Base-by-base conservation (phyloP, 2,797 vertebrate species). In the Onychomys torridus region DNA sequence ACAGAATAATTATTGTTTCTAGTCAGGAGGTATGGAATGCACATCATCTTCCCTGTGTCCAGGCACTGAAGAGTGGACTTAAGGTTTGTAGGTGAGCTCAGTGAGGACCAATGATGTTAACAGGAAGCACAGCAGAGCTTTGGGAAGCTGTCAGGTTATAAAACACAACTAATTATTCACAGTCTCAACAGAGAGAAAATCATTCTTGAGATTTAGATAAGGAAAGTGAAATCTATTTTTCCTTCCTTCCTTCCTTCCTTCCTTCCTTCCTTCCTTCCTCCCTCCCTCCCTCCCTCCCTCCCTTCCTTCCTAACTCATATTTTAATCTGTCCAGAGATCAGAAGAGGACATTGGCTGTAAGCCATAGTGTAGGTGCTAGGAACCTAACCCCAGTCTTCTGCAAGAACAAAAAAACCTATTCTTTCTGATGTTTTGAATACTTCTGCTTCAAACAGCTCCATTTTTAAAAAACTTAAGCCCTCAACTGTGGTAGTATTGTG, bases 1-100 rank as follows among this genome's bases (percentile, higher is more conserved):
- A 90, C 40, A 85, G 96, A 92, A 93, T 43, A 83, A 96, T 93
- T 89, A 91, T 23, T 69, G n/a, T 84, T 93, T 87, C 61, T 90
- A 91, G 67, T 85, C 59, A 93, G 75, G 89, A 81, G 37, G 32
- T 89, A 12, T 46, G 40, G 92, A 88, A 32, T 67, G 34, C 81
- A 91, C 11, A 85, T 34, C 43, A 67, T 75, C 59, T 93, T 76
- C 59, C 55, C 71, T 85, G 27, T 7, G 79, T 43, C 11, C n/a
- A 93, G 90, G 88, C 90, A 95, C 55, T 61, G 52, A 91, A 90
- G 63, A 0, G 0, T 46, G 57, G 69, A 93, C 73, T 77, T 59
- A 73, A 65, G 69, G 16, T 37, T 16, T 37, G 17, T 19, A 32
- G 23, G 17, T 29, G 69, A 89, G 37, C n/a, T 19, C 71, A 84